These are phyloP conservation scores for Pseudococcus jackbeardsleyi DNA, from an alignment of 2,888 invertebrate species.

Conservation along the genomic window DNA sequence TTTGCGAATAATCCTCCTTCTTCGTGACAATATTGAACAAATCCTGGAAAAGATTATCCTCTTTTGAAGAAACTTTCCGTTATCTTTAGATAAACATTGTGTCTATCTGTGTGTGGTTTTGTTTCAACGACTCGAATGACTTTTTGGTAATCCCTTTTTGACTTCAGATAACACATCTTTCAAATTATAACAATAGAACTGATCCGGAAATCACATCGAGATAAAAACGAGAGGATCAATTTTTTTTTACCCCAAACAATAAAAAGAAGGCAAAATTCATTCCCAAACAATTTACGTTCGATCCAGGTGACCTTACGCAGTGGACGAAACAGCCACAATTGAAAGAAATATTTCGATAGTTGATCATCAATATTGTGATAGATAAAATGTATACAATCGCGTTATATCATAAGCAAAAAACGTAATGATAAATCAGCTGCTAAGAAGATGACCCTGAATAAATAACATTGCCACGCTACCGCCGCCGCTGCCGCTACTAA, in stretches of 20 bases:
- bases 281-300: background rate
- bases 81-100: too few relatives aligned
- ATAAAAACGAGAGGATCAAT: too few relatives aligned
- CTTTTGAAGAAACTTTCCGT: too few relatives aligned
- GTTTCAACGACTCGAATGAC: too few relatives aligned
- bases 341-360: background rate
- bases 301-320: background rate
- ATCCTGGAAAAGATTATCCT: background rate
- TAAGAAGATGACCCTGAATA: constrained; percentile 61
- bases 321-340: background rate
- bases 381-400: background rate
- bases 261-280: background rate
- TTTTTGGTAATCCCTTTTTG: too few relatives aligned
- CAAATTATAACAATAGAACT: too few relatives aligned
- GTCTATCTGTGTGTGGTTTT: too few relatives aligned
- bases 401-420: constrained; percentile 38
- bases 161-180: too few relatives aligned
- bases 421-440: constrained; percentile 56
- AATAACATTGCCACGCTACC: constrained; percentile 60
- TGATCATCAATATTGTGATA: constrained; percentile 49
- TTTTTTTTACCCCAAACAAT: background rate
- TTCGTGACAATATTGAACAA: background rate
- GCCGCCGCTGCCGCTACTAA: background rate
- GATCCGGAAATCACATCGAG: too few relatives aligned
- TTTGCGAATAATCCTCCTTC: background rate